Conservation (phyloP, 2,888 invertebrate genomes). For the Coronaproctus castanopsis region DNA sequence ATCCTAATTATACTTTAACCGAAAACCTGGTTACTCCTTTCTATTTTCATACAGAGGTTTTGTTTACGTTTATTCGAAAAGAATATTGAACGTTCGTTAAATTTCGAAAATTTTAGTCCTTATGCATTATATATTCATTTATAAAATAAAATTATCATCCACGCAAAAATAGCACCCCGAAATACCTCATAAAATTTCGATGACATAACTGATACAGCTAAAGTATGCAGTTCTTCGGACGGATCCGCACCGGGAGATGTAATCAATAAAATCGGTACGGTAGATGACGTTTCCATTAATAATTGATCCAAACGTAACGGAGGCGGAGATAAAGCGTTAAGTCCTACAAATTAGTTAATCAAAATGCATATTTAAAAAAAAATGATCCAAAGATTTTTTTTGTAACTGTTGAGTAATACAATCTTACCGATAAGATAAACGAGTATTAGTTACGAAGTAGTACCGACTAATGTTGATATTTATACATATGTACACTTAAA, state of each 20-base stretch:
- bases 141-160: not conserved
- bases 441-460: no score
- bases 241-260: conserved; percentile 82
- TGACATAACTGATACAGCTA: conserved; percentile 35
- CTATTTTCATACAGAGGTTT: no score
- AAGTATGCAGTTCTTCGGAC: conserved; percentile 50
- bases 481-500: no score
- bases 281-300: conserved; percentile 33
- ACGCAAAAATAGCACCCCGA: not conserved
- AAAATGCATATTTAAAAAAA: no score
- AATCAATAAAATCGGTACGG: conserved; percentile 61
- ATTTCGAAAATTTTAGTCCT: no score
- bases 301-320: conserved; percentile 36
- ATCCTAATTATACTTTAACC: no score
- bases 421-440: no score
- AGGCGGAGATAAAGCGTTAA: conserved; percentile 36
- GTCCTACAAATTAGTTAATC: conserved; percentile 23
- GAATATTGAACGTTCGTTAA: no score
- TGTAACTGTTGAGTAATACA: not conserved
- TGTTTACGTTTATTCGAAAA: no score
- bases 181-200: conserved; percentile 36
- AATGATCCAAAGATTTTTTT: not conserved
- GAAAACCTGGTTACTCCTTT: no score
- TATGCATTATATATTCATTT: no score
- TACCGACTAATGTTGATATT: no score